Conservation (phyloP, 2,797 vertebrate genomes). For the Labeo calbasu region DNA sequence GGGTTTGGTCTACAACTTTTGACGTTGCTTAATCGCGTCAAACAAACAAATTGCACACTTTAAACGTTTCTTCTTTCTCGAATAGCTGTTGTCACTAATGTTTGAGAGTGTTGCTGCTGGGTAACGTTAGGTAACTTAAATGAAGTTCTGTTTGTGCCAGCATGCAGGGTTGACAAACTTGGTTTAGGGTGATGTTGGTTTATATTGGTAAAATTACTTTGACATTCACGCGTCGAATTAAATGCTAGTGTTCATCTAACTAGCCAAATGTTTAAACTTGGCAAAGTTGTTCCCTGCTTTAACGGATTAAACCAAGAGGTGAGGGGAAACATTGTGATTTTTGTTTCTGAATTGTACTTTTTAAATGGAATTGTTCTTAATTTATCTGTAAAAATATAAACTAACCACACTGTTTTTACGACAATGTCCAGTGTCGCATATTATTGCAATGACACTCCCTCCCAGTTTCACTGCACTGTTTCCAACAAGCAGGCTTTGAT, state of each 20-base stretch:
- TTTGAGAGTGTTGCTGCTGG: background rate
- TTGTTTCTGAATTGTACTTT: background rate
- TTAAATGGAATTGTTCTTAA: background rate
- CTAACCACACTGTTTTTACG: background rate
- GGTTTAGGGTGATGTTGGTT: background rate
- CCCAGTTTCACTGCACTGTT: slow-evolving; percentile 25
- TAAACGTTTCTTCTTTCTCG: background rate
- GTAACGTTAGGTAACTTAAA: background rate
- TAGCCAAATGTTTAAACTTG: background rate
- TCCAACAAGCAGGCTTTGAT: background rate
- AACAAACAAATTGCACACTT: background rate
- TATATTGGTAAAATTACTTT: background rate
- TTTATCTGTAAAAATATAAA: background rate
- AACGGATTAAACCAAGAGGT: background rate
- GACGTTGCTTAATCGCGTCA: background rate
- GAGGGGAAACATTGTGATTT: background rate
- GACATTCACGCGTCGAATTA: background rate
- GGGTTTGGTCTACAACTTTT: slow-evolving; percentile 19
- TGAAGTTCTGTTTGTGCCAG: background rate
- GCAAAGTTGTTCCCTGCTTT: background rate
- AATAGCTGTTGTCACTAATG: background rate
- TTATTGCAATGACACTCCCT: slow-evolving; percentile 50
- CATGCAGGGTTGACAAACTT: background rate
- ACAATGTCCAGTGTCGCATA: slow-evolving; percentile 28
- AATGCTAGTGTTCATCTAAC: background rate